A percentile compares a stretch with the other conserved stretches of the same genome.
Conservation (phyloP, 2,797 vertebrate species). For the Cygnus olor region DNA sequence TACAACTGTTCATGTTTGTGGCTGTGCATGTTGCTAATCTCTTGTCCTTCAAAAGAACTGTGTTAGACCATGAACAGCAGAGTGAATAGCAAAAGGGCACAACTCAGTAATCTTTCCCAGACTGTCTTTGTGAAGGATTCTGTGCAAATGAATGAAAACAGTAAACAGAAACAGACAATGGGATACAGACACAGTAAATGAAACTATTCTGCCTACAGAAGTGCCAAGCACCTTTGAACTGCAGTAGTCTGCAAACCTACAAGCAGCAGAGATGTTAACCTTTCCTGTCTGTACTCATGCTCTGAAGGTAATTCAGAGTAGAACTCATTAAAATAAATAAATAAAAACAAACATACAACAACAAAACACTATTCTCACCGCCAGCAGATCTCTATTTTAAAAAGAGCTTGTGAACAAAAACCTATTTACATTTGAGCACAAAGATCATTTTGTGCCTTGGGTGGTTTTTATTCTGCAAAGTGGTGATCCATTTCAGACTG, state of each 20-base stretch:
- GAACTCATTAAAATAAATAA: background rate
- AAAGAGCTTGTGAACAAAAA: background rate
- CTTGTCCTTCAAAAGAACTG: background rate
- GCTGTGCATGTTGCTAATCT: background rate
- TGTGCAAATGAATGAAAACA: background rate
- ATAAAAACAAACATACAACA: background rate
- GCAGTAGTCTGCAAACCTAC: background rate
- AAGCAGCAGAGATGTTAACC: background rate
- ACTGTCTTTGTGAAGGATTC: background rate
- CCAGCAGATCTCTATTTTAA: background rate
- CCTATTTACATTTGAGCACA: background rate
- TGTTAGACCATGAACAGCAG: background rate
- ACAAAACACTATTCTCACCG: background rate
- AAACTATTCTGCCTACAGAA: background rate
- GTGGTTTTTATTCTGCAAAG: background rate
- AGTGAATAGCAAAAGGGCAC: background rate
- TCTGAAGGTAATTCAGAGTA: background rate
- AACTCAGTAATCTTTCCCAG: background rate
- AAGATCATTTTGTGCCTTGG: background rate
- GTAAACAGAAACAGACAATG: background rate
- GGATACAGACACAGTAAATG: background rate
- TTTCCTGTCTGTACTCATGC: background rate
- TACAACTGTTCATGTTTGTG: background rate
- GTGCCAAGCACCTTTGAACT: background rate
- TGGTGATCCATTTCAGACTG: background rate